Base-by-base conservation (phyloP, 2,797 vertebrate species). In the Coranthus polyacanthus region DNA sequence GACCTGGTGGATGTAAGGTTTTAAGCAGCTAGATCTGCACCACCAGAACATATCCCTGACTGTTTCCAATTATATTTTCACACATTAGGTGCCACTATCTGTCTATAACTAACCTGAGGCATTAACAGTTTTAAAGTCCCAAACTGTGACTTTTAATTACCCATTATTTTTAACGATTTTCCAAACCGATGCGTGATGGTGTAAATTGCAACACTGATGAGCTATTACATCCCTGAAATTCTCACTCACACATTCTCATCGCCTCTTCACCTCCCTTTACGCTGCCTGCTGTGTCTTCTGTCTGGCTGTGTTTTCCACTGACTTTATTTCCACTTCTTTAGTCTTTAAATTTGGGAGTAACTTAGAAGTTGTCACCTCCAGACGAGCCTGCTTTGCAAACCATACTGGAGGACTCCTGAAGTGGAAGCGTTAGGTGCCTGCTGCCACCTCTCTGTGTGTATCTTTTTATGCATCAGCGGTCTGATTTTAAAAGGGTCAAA, bases 391-490 rank as follows among this genome's bases (percentile, higher is more conserved):
- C 70, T 73, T 79, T 81, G 34, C 66, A 71, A 84, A 69, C 64
- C 32, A 37, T 57, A 66, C 51, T 47, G 47, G n/a, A 51, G 6
- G 36, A 76, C 63, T 61, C 65, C 57, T 46, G 43, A 67, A 58
- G 57, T 68, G 37, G 63, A 75, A 45, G 77, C 78, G 26, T 55
- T 20, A n/a, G 70, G 44, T 78, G 68, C 53, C 52, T 60, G 78
- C 77, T 55, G 46, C 79, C 62, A 61, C 64, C 66, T 78, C 73
- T 62, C 47, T 44, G 11, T 20, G 51, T 73, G 53, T 73, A 74
- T 88, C 67, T 81, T 84, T 88, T 88, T 78, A 88, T 89, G 86
- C 87, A 88, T 86, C 77, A 82, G 83, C 79, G 68, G 64, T 79
- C 84, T 88, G 72, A 83, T 84, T 86, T 84, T 87, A 81, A 83